Evolutionary conservation across 2,888 invertebrate species (phyloP).

Genomic region (Keiferia lycopersicella): DNA sequence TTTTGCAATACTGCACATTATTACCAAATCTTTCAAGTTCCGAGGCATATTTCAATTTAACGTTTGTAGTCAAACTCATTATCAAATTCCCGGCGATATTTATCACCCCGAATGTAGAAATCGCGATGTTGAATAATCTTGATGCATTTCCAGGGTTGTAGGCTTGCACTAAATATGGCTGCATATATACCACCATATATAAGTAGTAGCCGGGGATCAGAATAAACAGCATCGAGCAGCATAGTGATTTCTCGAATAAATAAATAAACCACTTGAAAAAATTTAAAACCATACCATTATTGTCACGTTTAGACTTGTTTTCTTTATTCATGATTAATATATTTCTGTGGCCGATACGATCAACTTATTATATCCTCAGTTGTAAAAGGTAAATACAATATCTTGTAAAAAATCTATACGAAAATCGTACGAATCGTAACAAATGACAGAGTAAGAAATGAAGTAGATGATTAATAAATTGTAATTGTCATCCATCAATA

Average conservation of each 20-base stretch:
- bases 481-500: too few species aligned
- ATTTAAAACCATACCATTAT: background rate
- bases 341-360: too few species aligned
- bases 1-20: slow-evolving; percentile 80
- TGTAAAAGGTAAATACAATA: too few species aligned
- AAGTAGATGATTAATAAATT: too few species aligned
- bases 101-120: slow-evolving; percentile 21
- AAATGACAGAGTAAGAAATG: too few species aligned
- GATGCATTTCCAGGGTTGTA: slow-evolving; percentile 3
- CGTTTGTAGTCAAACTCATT: slow-evolving; percentile 27
- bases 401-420: too few species aligned
- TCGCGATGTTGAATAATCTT: background rate
- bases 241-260: background rate
- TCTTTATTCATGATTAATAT: too few species aligned
- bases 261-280: background rate
- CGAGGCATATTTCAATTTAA: slow-evolving; percentile 31
- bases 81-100: slow-evolving; percentile 35
- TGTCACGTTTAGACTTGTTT: too few species aligned
- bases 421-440: too few species aligned
- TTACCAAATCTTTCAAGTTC: slow-evolving; percentile 22
- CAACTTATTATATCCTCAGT: too few species aligned
- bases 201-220: slow-evolving; percentile 3
- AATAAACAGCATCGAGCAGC: background rate
- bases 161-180: background rate
- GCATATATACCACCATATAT: background rate